A percentile compares a stretch with the other conserved stretches of the same genome.
phyloP scores from a whole-genome alignment of 2,888 invertebrate species.

The Eretmocerus hayati region DNA sequence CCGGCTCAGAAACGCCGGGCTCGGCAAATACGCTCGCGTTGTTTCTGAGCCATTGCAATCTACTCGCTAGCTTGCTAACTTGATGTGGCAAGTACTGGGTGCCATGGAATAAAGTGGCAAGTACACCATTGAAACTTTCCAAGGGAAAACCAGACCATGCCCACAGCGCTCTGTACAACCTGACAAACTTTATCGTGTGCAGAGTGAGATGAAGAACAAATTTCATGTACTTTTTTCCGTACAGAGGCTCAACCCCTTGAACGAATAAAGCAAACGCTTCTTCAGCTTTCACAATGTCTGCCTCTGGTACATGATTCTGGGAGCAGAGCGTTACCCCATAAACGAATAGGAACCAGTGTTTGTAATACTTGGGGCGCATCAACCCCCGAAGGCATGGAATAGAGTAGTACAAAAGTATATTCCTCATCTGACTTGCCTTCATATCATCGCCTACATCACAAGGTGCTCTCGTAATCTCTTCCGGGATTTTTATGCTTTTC shows the following conservation, averaged over 20 bases:
- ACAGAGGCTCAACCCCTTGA: slow-evolving; percentile 12
- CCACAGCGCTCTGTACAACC: slow-evolving; percentile 16
- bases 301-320: slow-evolving; percentile 3
- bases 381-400: slow-evolving; percentile 15
- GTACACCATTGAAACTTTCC: slow-evolving; percentile 9
- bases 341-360: slow-evolving; percentile 17
- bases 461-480: slow-evolving; percentile 9
- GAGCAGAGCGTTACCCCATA: slow-evolving; percentile 12
- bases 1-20: background rate
- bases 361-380: slow-evolving; percentile 7
- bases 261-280: slow-evolving; percentile 16
- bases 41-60: slow-evolving; percentile 3
- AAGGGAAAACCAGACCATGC: slow-evolving; percentile 18
- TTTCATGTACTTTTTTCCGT: slow-evolving; percentile 14
- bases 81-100: slow-evolving; percentile 15
- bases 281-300: slow-evolving; percentile 2
- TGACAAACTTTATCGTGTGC: slow-evolving; percentile 11
- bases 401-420: slow-evolving; percentile 21
- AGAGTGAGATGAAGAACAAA: slow-evolving; percentile 19
- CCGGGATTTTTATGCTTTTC: slow-evolving; percentile 2
- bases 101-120: slow-evolving; percentile 10
- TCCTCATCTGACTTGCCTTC: slow-evolving; percentile 17
- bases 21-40: background rate
- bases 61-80: slow-evolving; percentile 13
- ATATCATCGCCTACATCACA: slow-evolving; percentile 5